Percentiles rank a stretch among this genome's conserved stretches.
Conservation (phyloP, 2,797 vertebrate species). For the Hypotaenidia philippensis region DNA sequence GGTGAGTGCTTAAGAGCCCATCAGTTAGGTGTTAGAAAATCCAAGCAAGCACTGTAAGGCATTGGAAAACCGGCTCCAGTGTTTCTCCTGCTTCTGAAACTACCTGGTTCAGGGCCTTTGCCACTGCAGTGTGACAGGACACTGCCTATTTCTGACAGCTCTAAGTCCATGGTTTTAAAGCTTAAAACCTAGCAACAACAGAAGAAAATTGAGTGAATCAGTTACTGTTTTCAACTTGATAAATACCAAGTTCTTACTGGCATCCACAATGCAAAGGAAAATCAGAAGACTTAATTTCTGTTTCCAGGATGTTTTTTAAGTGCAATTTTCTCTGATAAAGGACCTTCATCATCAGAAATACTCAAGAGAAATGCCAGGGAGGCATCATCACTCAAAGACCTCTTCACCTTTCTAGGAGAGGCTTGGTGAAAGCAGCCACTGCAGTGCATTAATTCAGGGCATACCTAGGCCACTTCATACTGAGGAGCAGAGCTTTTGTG, state of each 20-base stretch:
- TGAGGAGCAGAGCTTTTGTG: not conserved
- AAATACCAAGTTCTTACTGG: not conserved
- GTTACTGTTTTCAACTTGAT: not conserved
- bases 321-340: not conserved
- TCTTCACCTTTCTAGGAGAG: not conserved
- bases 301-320: not conserved
- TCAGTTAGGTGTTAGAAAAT: not conserved
- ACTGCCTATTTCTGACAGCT: too few relatives aligned
- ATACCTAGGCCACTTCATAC: not conserved
- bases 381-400: not conserved
- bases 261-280: not conserved
- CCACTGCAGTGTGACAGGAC: not conserved
- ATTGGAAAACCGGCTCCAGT: not conserved
- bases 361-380: accelerated
- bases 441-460: not conserved
- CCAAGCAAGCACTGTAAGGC: not conserved
- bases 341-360: not conserved
- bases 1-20: not conserved
- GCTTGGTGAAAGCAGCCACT: not conserved
- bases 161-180: not conserved
- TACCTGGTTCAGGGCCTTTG: not conserved
- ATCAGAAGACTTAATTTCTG: not conserved
- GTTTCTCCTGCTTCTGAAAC: not conserved
- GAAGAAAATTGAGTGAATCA: not conserved
- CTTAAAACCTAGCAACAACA: not conserved